Base-by-base conservation (phyloP, 1,140 invertebrate species). In the Oedothorax gibbosus region DNA sequence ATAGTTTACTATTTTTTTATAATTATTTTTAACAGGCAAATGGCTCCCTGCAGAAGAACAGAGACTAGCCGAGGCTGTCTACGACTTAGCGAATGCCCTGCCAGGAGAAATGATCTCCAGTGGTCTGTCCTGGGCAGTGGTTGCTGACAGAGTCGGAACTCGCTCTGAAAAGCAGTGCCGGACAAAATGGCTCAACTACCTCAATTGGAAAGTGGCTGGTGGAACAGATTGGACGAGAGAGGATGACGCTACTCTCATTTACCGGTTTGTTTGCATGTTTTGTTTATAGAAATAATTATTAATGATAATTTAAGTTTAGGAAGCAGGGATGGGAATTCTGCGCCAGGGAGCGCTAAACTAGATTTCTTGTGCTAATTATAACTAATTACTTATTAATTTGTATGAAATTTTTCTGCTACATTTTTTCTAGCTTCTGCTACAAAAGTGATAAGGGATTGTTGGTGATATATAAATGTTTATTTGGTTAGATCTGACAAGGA, bases 171-270 rank as follows among this genome's bases (percentile, higher is more conserved):
- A 92, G 86, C 91, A 92, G 87, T 92, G 91, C 87, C 88, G 91
- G 6, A 91, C 91, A 53, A 92, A 92, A 86, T 92, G 91, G 91
- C 88, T 92, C n/a, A 92, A 92, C 87, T 91, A 90, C 85, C 88
- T 91, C 35, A 92, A 91, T 87, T 91, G 91, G 91, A 92, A 92
- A 86, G 89, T 90, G 84, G 89, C 89, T 78, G 91, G 91, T 18
- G 91, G 91, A 5, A 88, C 90, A 7, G 90, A 91, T 80, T 92
- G 91, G 91, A 91, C 90, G 8, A 87, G 90, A 56, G 89, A 90
- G 53, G 91, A 92, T 89, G 91, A 92, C 86, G 87, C 90, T 7
- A 88, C 90, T 54, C 89, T 92, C 51, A 89, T 92, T 78, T 87
- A 89, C 73, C 92, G 89, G 91, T 91, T 87, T 53, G 12, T 12